phyloP scores from a whole-genome alignment of 2,113 vertebrate species.

The Pygoscelis antarcticus region DNA sequence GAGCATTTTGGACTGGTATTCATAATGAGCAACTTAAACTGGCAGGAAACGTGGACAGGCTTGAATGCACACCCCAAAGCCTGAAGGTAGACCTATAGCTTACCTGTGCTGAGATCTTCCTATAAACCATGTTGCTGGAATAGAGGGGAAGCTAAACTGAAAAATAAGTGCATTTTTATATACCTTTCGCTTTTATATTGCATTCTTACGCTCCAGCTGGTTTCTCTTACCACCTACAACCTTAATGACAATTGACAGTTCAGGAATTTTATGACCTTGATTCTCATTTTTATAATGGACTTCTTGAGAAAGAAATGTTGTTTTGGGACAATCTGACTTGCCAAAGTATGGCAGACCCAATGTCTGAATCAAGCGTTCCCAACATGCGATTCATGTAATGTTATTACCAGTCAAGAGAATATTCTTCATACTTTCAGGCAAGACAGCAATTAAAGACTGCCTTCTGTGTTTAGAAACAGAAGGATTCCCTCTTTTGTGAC shows the following conservation, averaged over 20 bases:
- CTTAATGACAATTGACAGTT: constrained; percentile 17
- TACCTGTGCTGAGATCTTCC: neutral
- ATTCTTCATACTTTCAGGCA: neutral
- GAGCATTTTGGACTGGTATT: neutral
- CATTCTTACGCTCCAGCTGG: neutral
- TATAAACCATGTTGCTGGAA: neutral
- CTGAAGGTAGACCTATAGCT: neutral
- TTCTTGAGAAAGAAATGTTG: neutral
- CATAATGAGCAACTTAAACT: neutral
- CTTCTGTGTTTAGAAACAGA: neutral
- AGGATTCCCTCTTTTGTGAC: neutral
- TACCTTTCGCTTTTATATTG: neutral
- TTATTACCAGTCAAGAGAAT: neutral
- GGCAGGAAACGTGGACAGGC: neutral
- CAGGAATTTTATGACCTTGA: constrained; percentile 1
- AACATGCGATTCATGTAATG: neutral
- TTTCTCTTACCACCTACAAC: neutral
- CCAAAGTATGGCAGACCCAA: neutral
- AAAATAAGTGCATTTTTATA: neutral
- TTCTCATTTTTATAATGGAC: neutral
- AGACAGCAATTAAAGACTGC: neutral
- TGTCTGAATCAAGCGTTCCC: neutral
- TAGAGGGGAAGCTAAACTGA: neutral
- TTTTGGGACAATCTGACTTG: neutral
- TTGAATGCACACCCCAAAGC: neutral